A percentile compares a stretch with the other conserved stretches of the same genome.
Conservation (phyloP, 2,797 vertebrate genomes). For the Smutsia temminckii region DNA sequence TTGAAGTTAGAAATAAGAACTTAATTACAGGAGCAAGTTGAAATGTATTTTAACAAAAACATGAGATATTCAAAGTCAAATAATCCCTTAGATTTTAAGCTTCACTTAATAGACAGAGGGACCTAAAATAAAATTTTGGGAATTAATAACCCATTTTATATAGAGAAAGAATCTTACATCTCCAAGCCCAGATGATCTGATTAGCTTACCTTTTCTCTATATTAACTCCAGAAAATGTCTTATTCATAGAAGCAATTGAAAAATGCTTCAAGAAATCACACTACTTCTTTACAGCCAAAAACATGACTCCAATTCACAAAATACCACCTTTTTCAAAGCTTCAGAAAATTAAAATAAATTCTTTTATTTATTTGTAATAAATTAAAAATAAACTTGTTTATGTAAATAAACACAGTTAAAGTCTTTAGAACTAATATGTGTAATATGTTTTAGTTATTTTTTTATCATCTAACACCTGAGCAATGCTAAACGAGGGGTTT, state of each 20-base stretch:
- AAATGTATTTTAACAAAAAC: slow-evolving; percentile 81
- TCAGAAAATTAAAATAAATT: slow-evolving; percentile 60
- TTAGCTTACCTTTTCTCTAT: slow-evolving; percentile 23
- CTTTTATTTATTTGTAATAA: too few relatives aligned
- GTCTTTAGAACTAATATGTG: slow-evolving; percentile 21
- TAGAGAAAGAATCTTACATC: slow-evolving; percentile 48
- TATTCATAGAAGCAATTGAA: slow-evolving; percentile 64
- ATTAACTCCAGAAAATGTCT: slow-evolving; percentile 45
- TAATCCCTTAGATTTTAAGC: slow-evolving; percentile 76
- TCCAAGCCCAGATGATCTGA: slow-evolving; percentile 47
- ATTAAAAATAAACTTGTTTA: too few relatives aligned
- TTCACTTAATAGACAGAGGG: slow-evolving; percentile 77
- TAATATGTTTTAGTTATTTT: neutral
- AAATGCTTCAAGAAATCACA: slow-evolving; percentile 51
- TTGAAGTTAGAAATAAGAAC: slow-evolving; percentile 72
- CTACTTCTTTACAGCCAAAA: slow-evolving; percentile 30
- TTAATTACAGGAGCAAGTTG: slow-evolving; percentile 77
- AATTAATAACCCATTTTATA: slow-evolving; percentile 76
- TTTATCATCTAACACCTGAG: slow-evolving; percentile 24
- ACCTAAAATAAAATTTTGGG: slow-evolving; percentile 66
- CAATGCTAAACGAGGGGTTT: neutral
- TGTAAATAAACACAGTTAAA: too few relatives aligned
- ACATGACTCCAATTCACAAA: slow-evolving; percentile 65
- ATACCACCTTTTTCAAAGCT: slow-evolving; percentile 29
- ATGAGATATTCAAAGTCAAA: slow-evolving; percentile 77